A percentile compares a stretch with the other conserved stretches of the same genome.
phyloP scores from a whole-genome alignment of 2,113 vertebrate genomes.

The Taxidea taxus region DNA sequence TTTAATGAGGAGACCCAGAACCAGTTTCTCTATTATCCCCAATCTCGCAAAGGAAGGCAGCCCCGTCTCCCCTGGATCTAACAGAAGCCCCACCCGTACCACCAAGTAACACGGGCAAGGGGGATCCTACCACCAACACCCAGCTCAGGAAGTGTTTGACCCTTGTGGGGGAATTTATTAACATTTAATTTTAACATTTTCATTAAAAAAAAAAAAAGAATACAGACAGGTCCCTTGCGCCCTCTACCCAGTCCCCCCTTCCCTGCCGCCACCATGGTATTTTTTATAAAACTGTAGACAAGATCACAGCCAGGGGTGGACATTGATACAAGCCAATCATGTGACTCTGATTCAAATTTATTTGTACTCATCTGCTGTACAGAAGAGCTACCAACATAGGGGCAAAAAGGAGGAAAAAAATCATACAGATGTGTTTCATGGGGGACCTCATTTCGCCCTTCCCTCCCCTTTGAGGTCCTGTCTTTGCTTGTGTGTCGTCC shows the following conservation, averaged over 20 bases:
- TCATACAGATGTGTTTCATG: no score
- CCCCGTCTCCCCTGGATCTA: neutral
- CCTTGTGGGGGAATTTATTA: neutral
- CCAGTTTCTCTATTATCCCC: neutral
- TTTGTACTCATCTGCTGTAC: neutral
- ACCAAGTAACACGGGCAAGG: neutral
- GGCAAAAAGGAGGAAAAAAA: neutral
- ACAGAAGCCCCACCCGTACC: neutral
- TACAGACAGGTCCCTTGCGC: neutral
- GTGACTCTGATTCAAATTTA: neutral
- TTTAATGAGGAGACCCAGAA: neutral
- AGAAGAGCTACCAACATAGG: neutral
- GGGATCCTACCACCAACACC: neutral
- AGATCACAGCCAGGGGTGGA: neutral
- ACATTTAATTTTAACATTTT: neutral
- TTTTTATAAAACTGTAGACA: neutral
- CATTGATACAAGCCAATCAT: neutral
- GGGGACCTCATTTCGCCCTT: neutral
- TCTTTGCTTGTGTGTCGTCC: neutral
- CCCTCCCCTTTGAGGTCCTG: neutral
- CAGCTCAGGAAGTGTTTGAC: neutral
- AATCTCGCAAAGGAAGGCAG: no score
- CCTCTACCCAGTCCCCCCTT: neutral
- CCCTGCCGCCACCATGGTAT: neutral
- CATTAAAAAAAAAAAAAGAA: neutral